Conservation (phyloP, 92 coral and sea anemone genomes). For the Heteractis magnifica region DNA sequence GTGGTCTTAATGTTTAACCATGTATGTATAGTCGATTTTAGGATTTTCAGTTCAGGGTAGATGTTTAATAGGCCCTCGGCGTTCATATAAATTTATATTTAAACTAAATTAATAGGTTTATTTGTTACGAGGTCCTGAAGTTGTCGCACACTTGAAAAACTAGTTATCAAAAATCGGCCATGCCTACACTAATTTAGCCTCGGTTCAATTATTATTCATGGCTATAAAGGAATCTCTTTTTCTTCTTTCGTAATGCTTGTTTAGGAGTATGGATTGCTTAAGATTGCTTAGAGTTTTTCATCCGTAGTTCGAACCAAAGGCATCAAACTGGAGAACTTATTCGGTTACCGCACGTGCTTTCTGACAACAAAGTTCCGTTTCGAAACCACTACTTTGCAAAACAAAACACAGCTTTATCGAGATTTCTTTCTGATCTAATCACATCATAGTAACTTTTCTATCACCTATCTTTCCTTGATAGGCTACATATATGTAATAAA, state of each 20-base stretch:
- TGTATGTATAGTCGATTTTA: constrained; percentile 1
- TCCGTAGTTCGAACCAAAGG: too few species aligned
- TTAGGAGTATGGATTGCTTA: background rate
- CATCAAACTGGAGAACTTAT: background rate
- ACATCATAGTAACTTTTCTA: background rate
- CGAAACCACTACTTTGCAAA: constrained; percentile 5
- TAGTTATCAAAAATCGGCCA: constrained; percentile 10
- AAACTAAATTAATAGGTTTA: constrained; percentile 26
- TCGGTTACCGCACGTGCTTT: background rate
- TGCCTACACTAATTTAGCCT: background rate
- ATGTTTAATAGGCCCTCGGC: constrained; percentile 8
- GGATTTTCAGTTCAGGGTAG: background rate
- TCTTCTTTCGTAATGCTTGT: background rate
- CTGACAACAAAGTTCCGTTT: background rate
- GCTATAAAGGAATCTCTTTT: background rate
- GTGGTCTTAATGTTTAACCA: constrained; percentile 22
- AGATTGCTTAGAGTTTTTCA: background rate
- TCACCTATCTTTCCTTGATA: background rate
- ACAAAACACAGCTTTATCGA: background rate
- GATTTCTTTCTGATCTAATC: background rate
- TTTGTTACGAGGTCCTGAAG: constrained; percentile 13
- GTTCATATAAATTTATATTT: constrained; percentile 12
- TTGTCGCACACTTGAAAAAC: constrained; percentile 26
- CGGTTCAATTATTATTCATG: background rate
- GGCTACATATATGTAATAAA: background rate